These are phyloP conservation scores for Cephus sareptanus DNA, from an alignment of 2,888 invertebrate genomes.

Conservation along the genomic window DNA sequence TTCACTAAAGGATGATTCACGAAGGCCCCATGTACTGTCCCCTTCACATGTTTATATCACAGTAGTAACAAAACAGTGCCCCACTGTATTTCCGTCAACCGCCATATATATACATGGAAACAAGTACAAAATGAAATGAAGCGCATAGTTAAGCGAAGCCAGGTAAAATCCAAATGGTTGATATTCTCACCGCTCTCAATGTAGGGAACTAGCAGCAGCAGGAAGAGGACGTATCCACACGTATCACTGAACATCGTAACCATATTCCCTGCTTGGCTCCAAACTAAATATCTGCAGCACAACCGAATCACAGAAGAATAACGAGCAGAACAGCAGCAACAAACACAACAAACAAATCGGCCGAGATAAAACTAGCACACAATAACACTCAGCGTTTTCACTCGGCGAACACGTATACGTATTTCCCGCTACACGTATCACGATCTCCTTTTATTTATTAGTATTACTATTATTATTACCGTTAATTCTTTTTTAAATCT, in stretches of 20 bases:
- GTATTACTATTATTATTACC: background rate
- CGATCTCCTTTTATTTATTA: background rate
- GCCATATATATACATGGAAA: background rate
- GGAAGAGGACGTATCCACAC: constrained; percentile 73
- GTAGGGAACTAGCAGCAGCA: constrained; percentile 76
- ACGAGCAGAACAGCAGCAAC: constrained; percentile 15
- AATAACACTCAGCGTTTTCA: constrained; percentile 7
- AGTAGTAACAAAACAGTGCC: background rate
- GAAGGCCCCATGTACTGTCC: constrained; percentile 1
- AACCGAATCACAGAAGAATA: constrained; percentile 9
- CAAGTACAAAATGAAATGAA: constrained; percentile 2
- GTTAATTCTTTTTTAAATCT: background rate
- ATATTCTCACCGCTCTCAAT: constrained; percentile 77
- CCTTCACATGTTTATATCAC: background rate
- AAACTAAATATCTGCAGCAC: constrained; percentile 16
- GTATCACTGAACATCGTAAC: constrained; percentile 63
- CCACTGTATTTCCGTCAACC: background rate
- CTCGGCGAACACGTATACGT: background rate
- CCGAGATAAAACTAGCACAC: constrained; percentile 6
- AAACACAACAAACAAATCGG: constrained; percentile 25
- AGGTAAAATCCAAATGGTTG: constrained; percentile 3
- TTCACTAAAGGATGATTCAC: constrained; percentile 39
- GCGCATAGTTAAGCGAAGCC: background rate
- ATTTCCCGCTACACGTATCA: background rate
- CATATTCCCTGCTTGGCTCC: constrained; percentile 47